These are phyloP conservation scores for Machimus rusticus DNA, from an alignment of 2,888 invertebrate species.

Conservation along the genomic window DNA sequence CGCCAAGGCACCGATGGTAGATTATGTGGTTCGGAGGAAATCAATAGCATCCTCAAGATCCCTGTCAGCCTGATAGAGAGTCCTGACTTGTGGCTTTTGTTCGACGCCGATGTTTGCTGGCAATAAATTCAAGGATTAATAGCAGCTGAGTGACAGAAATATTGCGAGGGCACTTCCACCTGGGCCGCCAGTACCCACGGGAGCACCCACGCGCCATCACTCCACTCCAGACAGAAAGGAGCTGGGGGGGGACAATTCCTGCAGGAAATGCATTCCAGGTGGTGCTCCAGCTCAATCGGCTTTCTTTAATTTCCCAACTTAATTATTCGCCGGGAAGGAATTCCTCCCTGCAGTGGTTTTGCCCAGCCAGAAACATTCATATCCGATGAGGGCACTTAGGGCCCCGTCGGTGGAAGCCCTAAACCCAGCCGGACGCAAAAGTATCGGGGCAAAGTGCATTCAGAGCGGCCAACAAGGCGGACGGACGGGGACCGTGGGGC, in stretches of 20 bases:
- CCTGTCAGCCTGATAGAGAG: slow-evolving; percentile 1
- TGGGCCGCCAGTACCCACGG: neutral
- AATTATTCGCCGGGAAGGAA: neutral
- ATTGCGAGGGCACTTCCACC: neutral
- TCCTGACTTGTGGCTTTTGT: slow-evolving; percentile 20
- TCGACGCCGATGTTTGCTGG: slow-evolving; percentile 4
- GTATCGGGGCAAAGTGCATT: neutral
- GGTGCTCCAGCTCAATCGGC: neutral
- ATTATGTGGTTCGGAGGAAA: slow-evolving; percentile 36
- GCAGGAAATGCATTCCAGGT: neutral
- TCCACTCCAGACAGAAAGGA: neutral
- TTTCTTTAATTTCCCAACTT: neutral
- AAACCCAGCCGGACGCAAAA: neutral
- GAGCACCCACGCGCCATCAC: neutral
- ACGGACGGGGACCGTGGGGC: neutral
- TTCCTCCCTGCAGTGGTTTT: neutral
- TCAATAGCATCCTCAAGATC: slow-evolving; percentile 29
- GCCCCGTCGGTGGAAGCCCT: neutral
- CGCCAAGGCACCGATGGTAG: slow-evolving; percentile 12
- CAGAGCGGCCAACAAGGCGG: neutral
- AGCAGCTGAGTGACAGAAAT: neutral
- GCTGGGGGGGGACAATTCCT: neutral
- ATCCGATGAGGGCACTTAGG: neutral
- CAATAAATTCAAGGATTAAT: slow-evolving; percentile 26
- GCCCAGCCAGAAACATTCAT: neutral